These are phyloP conservation scores for Progne subis DNA, from an alignment of 2,113 vertebrate genomes.

Conservation along the genomic window DNA sequence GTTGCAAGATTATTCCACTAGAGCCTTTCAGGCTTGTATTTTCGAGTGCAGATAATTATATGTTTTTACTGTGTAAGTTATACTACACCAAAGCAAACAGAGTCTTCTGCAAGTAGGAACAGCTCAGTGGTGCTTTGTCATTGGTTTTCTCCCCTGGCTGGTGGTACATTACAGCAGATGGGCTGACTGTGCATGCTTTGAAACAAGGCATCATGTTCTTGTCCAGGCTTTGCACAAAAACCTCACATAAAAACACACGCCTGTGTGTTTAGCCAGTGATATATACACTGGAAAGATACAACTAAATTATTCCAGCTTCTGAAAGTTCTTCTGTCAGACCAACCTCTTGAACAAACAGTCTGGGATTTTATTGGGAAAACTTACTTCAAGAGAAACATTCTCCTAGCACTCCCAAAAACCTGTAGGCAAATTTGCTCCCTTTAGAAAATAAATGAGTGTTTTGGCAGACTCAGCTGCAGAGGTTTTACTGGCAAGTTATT, in stretches of 20 bases:
- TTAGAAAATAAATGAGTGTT: background rate
- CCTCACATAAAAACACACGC: background rate
- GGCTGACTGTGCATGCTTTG: background rate
- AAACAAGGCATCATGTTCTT: background rate
- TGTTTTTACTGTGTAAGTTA: background rate
- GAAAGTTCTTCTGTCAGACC: conserved; percentile 28
- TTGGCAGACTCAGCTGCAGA: conserved; percentile 1
- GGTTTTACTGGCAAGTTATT: conserved; percentile 14
- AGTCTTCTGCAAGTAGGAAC: background rate
- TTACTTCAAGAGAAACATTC: conserved; percentile 18
- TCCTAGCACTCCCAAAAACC: conserved; percentile 9
- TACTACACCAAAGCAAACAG: background rate
- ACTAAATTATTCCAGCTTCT: conserved; percentile 26
- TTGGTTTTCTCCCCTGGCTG: background rate
- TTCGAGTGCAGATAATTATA: background rate
- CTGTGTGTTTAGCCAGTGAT: background rate
- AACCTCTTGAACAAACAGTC: conserved; percentile 39
- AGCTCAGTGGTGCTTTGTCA: background rate
- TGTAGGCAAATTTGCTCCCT: conserved; percentile 34
- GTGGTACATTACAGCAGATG: background rate
- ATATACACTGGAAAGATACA: background rate
- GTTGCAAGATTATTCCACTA: background rate
- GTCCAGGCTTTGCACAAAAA: background rate
- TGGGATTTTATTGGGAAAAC: conserved; percentile 51
- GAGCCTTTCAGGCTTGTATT: background rate